These are phyloP conservation scores for Aporrectodea caliginosa DNA, from an alignment of 1,140 invertebrate species.

Conservation along the genomic window DNA sequence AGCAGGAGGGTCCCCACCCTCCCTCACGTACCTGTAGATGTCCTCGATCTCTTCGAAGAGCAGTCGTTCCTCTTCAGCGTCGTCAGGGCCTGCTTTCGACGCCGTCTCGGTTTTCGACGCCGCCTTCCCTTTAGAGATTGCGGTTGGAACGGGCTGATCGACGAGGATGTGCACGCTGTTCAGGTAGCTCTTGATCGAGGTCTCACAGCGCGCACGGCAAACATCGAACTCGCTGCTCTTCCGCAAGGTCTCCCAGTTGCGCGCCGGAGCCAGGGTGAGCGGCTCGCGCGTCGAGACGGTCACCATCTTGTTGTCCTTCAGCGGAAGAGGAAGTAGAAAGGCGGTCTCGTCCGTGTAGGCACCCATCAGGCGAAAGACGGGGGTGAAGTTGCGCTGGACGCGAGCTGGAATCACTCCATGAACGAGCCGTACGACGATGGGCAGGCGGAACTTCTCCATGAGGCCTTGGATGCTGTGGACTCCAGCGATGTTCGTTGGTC, in stretches of 20 bases:
- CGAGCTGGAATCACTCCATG: conserved; percentile 76
- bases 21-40: conserved; percentile 88
- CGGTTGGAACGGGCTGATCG: conserved; percentile 44
- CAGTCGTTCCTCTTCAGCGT: conserved; percentile 60
- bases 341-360: conserved; percentile 68
- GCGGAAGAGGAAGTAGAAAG: conserved; percentile 67
- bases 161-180: conserved; percentile 68
- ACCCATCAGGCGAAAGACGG: conserved; percentile 73
- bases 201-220: conserved; percentile 73
- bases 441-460: conserved; percentile 74
- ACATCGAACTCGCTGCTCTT: conserved; percentile 74
- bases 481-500: conserved; percentile 86
- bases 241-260: conserved; percentile 76
- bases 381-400: conserved; percentile 61
- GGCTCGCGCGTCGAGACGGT: conserved; percentile 79
- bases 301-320: conserved; percentile 69
- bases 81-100: conserved; percentile 59
- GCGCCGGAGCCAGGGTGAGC: conserved; percentile 75
- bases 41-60: conserved; percentile 90
- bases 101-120: conserved; percentile 33
- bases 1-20: conserved; percentile 73
- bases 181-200: conserved; percentile 73
- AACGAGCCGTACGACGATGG: conserved; percentile 82
- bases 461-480: conserved; percentile 78
- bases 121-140: conserved; percentile 50